phyloP scores from a whole-genome alignment of 2,888 invertebrate genomes.

The Ptychoptera contaminata region DNA sequence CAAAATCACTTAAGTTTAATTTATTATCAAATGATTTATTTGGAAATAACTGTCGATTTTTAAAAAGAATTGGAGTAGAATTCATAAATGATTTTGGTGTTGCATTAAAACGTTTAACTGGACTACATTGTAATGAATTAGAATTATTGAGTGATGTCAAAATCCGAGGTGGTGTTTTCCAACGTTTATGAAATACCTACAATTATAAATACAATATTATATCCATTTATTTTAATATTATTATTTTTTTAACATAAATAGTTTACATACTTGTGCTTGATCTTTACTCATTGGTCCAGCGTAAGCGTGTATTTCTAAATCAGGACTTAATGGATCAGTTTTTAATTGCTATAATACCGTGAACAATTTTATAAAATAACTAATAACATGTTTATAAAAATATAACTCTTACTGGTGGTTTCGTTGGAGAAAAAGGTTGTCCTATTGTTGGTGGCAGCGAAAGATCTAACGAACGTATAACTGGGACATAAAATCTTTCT shows the following conservation, averaged over 20 bases:
- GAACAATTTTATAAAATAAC: no score
- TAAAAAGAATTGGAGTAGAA: constrained; percentile 2
- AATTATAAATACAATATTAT: neutral
- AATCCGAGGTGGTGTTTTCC: constrained; percentile 66
- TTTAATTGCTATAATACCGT: constrained; percentile 41
- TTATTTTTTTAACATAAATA: neutral
- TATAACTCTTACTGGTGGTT: constrained; percentile 42
- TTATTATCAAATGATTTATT: constrained; percentile 7
- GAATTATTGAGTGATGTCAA: constrained; percentile 13
- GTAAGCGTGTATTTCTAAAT: constrained; percentile 64
- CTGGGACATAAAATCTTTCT: constrained; percentile 76
- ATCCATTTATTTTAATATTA: neutral
- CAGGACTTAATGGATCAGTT: constrained; percentile 47
- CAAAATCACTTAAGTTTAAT: neutral
- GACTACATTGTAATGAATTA: neutral
- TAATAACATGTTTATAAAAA: no score
- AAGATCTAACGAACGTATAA: constrained; percentile 63
- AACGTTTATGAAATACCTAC: constrained; percentile 49
- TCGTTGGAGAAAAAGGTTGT: constrained; percentile 55
- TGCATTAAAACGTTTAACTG: constrained; percentile 10
- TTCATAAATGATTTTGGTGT: constrained; percentile 8
- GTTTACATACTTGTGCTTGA: constrained; percentile 36
- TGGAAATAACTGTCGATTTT: constrained; percentile 4
- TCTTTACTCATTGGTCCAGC: constrained; percentile 82
- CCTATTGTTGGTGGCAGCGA: constrained; percentile 61